These are phyloP conservation scores for Pagetopsis macropterus DNA, from an alignment of 2,797 vertebrate species.

Conservation along the genomic window DNA sequence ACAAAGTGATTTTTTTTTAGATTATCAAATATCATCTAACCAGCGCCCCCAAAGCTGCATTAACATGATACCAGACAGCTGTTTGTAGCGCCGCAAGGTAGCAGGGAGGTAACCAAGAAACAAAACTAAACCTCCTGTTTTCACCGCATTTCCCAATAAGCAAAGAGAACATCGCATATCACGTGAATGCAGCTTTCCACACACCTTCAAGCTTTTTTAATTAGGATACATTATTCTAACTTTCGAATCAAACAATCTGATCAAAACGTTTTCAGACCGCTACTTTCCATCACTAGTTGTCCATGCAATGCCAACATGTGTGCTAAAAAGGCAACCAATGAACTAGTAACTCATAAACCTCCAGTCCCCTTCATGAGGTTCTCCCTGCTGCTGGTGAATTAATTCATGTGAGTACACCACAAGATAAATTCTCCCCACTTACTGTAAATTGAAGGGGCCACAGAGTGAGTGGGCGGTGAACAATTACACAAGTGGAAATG, in stretches of 20 bases:
- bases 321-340: constrained; percentile 6
- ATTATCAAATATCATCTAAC: background rate
- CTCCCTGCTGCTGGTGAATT: background rate
- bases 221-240: background rate
- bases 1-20: background rate
- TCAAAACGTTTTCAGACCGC: too few species aligned
- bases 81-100: too few species aligned
- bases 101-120: too few species aligned
- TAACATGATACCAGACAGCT: too few species aligned
- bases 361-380: background rate
- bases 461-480: constrained; percentile 29
- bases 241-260: background rate
- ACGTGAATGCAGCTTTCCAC: background rate
- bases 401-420: constrained; percentile 7
- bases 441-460: constrained; percentile 34
- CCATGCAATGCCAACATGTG: background rate
- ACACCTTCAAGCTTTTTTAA: background rate
- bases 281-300: background rate
- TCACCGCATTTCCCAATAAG: too few species aligned
- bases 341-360: background rate
- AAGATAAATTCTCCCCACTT: constrained; percentile 25
- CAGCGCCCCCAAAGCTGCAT: too few species aligned
- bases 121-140: too few species aligned
- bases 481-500: constrained; percentile 33
- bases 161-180: background rate